These are phyloP conservation scores for Anorthoa munda DNA, from an alignment of 2,888 invertebrate species.

Conservation along the genomic window DNA sequence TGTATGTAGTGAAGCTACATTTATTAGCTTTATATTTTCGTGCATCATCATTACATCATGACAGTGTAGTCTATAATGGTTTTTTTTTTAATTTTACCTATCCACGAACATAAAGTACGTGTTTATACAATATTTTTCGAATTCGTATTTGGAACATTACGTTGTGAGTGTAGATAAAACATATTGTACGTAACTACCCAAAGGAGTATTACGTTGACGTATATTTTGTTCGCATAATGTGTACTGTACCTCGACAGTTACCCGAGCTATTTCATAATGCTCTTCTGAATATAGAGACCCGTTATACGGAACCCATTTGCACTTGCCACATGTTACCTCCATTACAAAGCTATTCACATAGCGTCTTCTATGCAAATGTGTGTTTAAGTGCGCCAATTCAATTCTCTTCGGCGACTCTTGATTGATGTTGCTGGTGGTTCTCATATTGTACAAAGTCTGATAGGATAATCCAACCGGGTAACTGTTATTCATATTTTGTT, in stretches of 20 bases:
- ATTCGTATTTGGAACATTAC: too few species aligned
- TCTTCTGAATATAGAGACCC: constrained; percentile 77
- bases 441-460: constrained; percentile 53
- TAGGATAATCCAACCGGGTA: constrained; percentile 29
- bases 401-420: constrained; percentile 77
- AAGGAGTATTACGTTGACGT: constrained; percentile 37
- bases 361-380: constrained; percentile 82
- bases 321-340: constrained; percentile 81
- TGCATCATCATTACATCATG: constrained; percentile 53
- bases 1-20: constrained; percentile 27
- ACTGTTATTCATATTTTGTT: constrained; percentile 35
- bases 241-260: constrained; percentile 68
- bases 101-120: too few species aligned
- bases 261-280: constrained; percentile 73
- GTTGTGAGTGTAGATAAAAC: too few species aligned
- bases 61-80: constrained; percentile 17
- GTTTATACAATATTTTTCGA: too few species aligned
- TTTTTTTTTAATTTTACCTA: too few species aligned
- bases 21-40: constrained; percentile 45
- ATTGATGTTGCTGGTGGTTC: constrained; percentile 73
- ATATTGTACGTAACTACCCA: constrained; percentile 25
- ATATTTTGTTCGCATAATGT: constrained; percentile 50
- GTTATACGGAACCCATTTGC: constrained; percentile 86
- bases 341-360: constrained; percentile 82
- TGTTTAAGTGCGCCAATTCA: constrained; percentile 80